Evolutionary conservation across 2,888 invertebrate species (phyloP), one percentile per base, ranked within the genome.

Genomic region (Heliconius ethilla): DNA sequence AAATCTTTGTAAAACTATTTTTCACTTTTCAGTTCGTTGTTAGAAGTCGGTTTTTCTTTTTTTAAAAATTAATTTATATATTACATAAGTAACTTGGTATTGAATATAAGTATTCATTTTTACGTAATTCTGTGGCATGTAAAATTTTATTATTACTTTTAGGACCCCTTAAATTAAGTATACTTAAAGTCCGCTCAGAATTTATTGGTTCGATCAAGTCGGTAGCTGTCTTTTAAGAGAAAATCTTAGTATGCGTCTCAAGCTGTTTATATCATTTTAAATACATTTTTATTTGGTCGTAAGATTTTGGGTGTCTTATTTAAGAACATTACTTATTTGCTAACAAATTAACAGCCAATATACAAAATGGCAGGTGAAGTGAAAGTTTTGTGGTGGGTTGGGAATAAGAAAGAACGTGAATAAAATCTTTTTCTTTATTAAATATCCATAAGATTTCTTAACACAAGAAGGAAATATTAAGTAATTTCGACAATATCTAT

Each of bases 111-210:
- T 51, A 70, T 77, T 79, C 77, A 80, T 82, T 82, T 83, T 81
- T 81, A 83, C 83, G 82, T 83, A 81, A 81, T 80, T 81, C 80
- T 66, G 81, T 79, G 75, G 80, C 78, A 67, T 81, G 79, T 83
- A 76, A 83, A 78, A 79, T 80, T 83, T 83, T 83, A 83, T 83
- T 83, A 80, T 80, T 77, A 80, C 78, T 81, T 82, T 82, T 80
- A 83, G 73, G 73, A 75, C 45, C 77, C 79, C 79, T 80, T 81
- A 80, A 81, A 79, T 82, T 78, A 81, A 82, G 51, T 78, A 63
- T 75, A 75, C 70, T 59, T 70, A 77, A 63, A 70, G 66, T 78
- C 72, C 59, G 40, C 76, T 40, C 27, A 15, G 29, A 69, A 80
- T 78, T 79, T 79, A 80, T 78, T 63, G 62, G 76, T 75, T 73